A percentile compares a stretch with the other conserved stretches of the same genome.
Conservation (phyloP, 2,113 vertebrate genomes). For the Myxocyprinus asiaticus region DNA sequence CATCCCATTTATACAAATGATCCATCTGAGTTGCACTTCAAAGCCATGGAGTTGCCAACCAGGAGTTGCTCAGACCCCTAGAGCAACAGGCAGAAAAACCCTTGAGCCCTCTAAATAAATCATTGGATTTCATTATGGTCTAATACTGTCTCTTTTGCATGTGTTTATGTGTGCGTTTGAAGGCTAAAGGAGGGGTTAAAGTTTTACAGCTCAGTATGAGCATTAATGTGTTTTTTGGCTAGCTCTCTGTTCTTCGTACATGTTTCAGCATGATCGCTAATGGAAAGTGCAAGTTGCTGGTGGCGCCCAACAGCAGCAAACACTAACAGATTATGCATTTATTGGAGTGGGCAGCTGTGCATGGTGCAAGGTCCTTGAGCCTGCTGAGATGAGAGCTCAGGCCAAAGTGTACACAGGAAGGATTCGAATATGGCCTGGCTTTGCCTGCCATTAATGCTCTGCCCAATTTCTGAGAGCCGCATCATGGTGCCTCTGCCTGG, state of each 20-base stretch:
- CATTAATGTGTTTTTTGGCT: slow-evolving; percentile 18
- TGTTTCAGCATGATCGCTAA: slow-evolving; percentile 38
- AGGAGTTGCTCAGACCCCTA: slow-evolving; percentile 46
- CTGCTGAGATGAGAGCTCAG: slow-evolving; percentile 45
- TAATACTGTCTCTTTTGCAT: neutral
- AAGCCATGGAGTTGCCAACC: slow-evolving; percentile 59
- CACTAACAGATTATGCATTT: slow-evolving; percentile 59
- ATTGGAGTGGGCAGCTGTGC: slow-evolving; percentile 53
- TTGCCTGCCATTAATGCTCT: slow-evolving; percentile 19
- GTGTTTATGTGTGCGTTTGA: neutral
- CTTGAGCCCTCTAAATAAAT: slow-evolving; percentile 67
- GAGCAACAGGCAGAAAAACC: slow-evolving; percentile 66
- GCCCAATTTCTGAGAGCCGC: slow-evolving; percentile 23
- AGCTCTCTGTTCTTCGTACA: neutral
- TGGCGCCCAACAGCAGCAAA: slow-evolving; percentile 53
- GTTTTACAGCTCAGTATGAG: neutral
- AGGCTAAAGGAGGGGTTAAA: neutral
- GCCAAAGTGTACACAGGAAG: slow-evolving; percentile 36
- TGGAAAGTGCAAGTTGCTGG: slow-evolving; percentile 48
- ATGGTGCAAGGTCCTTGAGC: slow-evolving; percentile 45
- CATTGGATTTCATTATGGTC: slow-evolving; percentile 56
- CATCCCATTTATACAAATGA: slow-evolving; percentile 64
- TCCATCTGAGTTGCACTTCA: slow-evolving; percentile 61
- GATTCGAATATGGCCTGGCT: slow-evolving; percentile 1
- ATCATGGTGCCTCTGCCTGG: slow-evolving; percentile 15